A percentile compares a stretch with the other conserved stretches of the same genome.
These are phyloP conservation scores for Psix sp. DNA, from an alignment of 1,140 invertebrate species.

Conservation along the genomic window DNA sequence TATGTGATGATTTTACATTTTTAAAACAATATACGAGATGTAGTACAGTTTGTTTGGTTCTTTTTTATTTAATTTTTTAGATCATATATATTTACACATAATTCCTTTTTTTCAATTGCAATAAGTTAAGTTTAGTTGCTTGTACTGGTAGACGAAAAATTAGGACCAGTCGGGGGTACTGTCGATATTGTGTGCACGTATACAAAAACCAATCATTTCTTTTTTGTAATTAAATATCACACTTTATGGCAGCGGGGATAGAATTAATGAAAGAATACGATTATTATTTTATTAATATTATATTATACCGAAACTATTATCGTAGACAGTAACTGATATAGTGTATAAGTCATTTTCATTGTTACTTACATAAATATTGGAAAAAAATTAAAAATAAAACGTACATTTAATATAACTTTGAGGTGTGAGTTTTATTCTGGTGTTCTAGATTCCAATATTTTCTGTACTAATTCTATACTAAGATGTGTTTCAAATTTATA, in stretches of 20 bases:
- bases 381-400: slow-evolving; percentile 73
- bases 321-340: slow-evolving; percentile 71
- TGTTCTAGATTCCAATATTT: no score
- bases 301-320: slow-evolving; percentile 70
- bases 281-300: slow-evolving; percentile 75
- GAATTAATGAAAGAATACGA: slow-evolving; percentile 67
- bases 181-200: slow-evolving; percentile 52
- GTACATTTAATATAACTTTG: slow-evolving; percentile 73
- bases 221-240: slow-evolving; percentile 68
- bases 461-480: no score
- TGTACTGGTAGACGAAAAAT: slow-evolving; percentile 10
- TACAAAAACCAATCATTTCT: slow-evolving; percentile 13
- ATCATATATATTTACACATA: neutral
- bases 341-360: slow-evolving; percentile 75
- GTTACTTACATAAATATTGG: slow-evolving; percentile 77
- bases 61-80: slow-evolving; percentile 19
- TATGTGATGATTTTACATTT: slow-evolving; percentile 24
- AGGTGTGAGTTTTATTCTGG: slow-evolving; percentile 44
- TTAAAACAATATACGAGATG: slow-evolving; percentile 12
- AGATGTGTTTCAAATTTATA: no score
- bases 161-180: slow-evolving; percentile 28
- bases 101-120: slow-evolving; percentile 4
- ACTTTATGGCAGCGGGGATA: slow-evolving; percentile 74
- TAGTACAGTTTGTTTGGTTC: slow-evolving; percentile 13
- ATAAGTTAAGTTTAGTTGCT: slow-evolving; percentile 22